Evolutionary conservation across 2,797 vertebrate genomes (phyloP).

Genomic region (Danionella dracula): DNA sequence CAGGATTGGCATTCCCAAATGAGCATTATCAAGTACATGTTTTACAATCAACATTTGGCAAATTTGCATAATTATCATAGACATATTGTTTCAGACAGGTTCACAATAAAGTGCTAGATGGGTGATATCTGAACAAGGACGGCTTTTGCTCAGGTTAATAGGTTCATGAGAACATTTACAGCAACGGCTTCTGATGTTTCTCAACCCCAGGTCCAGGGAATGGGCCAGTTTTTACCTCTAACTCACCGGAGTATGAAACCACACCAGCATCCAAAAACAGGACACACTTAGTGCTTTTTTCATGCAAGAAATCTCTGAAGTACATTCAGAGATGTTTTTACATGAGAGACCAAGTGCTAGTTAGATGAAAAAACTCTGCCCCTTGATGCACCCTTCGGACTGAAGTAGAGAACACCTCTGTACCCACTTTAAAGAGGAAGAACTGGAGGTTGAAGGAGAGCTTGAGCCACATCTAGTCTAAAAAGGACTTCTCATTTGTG

Average conservation of each 20-base stretch:
- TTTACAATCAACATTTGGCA: slow-evolving; percentile 15
- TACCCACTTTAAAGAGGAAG: slow-evolving; percentile 57
- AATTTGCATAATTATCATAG: slow-evolving; percentile 14
- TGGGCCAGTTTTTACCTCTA: slow-evolving; percentile 74
- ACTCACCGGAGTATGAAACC: slow-evolving; percentile 55
- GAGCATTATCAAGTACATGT: slow-evolving; percentile 11
- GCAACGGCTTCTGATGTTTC: slow-evolving; percentile 61
- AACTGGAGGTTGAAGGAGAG: slow-evolving; percentile 26
- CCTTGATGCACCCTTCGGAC: slow-evolving; percentile 76
- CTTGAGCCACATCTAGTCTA: not conserved
- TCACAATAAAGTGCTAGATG: slow-evolving; percentile 16
- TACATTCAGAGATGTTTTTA: slow-evolving; percentile 53
- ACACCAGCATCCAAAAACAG: slow-evolving; percentile 36
- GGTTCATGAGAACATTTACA: not conserved
- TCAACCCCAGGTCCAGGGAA: slow-evolving; percentile 74
- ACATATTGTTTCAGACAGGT: slow-evolving; percentile 7
- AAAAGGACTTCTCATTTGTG: not conserved
- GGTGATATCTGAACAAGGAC: not conserved
- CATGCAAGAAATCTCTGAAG: slow-evolving; percentile 59
- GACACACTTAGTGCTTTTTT: slow-evolving; percentile 54
- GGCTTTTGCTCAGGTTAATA: slow-evolving; percentile 1
- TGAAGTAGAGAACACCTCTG: slow-evolving; percentile 70
- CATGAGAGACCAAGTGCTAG: slow-evolving; percentile 64
- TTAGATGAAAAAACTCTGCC: slow-evolving; percentile 73
- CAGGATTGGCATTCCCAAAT: slow-evolving; percentile 6